phyloP scores from a whole-genome alignment of 2,888 invertebrate species.

The Hyposoter didymator region DNA sequence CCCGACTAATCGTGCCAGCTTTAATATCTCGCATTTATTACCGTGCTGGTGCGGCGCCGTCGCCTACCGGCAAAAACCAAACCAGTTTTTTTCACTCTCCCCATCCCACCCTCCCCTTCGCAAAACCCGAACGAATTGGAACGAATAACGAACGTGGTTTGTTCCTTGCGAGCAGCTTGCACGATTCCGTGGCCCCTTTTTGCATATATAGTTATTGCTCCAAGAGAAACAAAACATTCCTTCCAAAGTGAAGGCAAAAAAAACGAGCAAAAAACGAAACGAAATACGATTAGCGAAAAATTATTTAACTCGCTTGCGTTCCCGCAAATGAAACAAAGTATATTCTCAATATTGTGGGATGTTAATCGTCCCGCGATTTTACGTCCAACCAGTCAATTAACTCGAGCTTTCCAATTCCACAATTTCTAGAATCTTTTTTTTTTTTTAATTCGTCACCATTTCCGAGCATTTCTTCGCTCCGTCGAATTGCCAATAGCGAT shows the following conservation, averaged over 20 bases:
- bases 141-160: conserved; percentile 55
- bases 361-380: not conserved
- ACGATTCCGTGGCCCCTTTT: not conserved
- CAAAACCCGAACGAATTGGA: conserved; percentile 41
- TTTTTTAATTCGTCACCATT: not conserved
- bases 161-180: not conserved
- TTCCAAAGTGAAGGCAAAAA: not conserved
- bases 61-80: conserved; percentile 55
- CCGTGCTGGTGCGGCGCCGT: conserved; percentile 50
- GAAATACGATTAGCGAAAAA: conserved; percentile 6
- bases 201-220: not conserved
- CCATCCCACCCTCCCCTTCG: not conserved
- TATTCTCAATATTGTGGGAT: not conserved
- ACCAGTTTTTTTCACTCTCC: conserved; percentile 54
- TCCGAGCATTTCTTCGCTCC: too few relatives aligned
- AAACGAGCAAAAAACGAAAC: not conserved
- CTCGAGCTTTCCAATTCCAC: not conserved
- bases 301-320: not conserved
- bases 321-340: not conserved
- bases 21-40: conserved; percentile 69
- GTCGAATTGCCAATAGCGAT: too few relatives aligned
- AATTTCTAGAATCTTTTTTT: not conserved
- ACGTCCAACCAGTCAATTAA: not conserved
- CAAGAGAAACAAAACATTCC: conserved; percentile 1
- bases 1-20: conserved; percentile 66